Evolutionary conservation across 2,797 vertebrate genomes (phyloP).

Genomic region (Girardinus metallicus): DNA sequence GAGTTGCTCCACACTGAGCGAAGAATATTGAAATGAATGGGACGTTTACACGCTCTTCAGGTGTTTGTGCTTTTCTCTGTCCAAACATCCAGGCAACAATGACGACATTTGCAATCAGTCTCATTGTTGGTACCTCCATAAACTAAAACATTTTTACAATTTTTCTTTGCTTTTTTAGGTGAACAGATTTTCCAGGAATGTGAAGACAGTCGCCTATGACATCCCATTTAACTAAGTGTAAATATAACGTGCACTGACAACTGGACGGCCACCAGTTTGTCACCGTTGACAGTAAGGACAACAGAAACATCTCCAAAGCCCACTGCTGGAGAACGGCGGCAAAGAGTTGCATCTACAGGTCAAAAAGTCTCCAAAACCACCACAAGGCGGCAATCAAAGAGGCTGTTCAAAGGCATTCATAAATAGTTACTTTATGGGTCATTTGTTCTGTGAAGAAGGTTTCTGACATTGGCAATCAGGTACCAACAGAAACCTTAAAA

Average conservation of each 20-base stretch:
- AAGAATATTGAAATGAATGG: too few species aligned
- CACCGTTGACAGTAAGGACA: neutral
- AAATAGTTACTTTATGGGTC: neutral
- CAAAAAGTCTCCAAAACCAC: neutral
- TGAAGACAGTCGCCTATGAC: neutral
- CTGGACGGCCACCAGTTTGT: neutral
- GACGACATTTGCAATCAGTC: too few species aligned
- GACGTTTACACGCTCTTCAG: too few species aligned
- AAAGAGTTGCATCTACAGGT: neutral
- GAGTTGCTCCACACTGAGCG: too few species aligned
- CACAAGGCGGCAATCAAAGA: neutral
- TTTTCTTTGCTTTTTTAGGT: neutral
- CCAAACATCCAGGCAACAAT: too few species aligned
- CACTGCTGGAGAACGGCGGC: neutral
- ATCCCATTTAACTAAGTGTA: neutral
- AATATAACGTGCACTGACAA: neutral
- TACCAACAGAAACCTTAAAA: neutral
- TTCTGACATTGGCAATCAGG: neutral
- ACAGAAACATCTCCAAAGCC: neutral
- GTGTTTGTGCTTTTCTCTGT: too few species aligned
- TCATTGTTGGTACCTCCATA: too few species aligned
- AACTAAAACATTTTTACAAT: neutral
- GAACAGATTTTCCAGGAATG: neutral
- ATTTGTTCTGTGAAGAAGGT: neutral
- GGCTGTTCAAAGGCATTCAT: neutral